Conservation (phyloP, 2,888 invertebrate species). For the Leucoma salicis region DNA sequence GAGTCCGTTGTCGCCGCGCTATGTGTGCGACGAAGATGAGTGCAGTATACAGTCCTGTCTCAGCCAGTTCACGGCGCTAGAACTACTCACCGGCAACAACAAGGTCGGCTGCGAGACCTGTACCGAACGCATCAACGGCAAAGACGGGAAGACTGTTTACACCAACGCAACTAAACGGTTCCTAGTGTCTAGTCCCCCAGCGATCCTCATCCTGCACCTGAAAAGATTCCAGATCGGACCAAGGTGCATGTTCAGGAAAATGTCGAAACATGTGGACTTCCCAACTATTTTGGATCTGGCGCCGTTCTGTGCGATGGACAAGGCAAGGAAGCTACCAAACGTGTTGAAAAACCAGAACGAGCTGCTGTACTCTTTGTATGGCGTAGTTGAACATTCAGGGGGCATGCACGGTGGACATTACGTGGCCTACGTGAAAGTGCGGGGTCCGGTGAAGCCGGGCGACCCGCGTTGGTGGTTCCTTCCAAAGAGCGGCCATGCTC, state of each 20-base stretch:
- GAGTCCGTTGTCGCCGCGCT: slow-evolving; percentile 84
- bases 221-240: slow-evolving; percentile 96
- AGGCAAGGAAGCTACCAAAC: slow-evolving; percentile 83
- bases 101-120: slow-evolving; percentile 96
- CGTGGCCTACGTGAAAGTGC: slow-evolving; percentile 96
- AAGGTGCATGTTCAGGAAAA: slow-evolving; percentile 89
- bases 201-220: slow-evolving; percentile 95
- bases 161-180: slow-evolving; percentile 92
- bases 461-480: slow-evolving; percentile 89
- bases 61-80: slow-evolving; percentile 95
- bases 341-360: slow-evolving; percentile 84
- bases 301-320: slow-evolving; percentile 91
- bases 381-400: slow-evolving; percentile 97
- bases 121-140: slow-evolving; percentile 87
- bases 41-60: slow-evolving; percentile 94
- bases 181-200: slow-evolving; percentile 94
- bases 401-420: slow-evolving; percentile 93
- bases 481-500: slow-evolving; percentile 82
- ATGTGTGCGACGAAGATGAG: slow-evolving; percentile 88
- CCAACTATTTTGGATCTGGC: slow-evolving; percentile 93
- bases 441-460: slow-evolving; percentile 82
- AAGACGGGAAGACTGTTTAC: slow-evolving; percentile 87
- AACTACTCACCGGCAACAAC: slow-evolving; percentile 95
- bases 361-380: slow-evolving; percentile 94
- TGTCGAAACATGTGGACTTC: slow-evolving; percentile 93